Conservation (phyloP, 2,888 invertebrate genomes). For the Hyposoter didymator region DNA sequence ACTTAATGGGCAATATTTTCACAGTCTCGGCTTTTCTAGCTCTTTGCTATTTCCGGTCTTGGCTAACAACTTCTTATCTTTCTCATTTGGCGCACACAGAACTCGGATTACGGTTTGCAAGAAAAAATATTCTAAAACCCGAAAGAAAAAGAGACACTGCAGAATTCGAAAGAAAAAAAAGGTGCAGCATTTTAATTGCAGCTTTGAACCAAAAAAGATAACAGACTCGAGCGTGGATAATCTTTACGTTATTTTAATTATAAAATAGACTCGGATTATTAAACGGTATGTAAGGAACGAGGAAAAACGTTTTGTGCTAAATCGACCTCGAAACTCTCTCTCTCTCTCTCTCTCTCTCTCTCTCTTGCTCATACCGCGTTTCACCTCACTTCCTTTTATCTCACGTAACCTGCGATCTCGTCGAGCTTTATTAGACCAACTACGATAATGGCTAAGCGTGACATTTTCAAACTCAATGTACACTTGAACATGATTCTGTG, state of each 20-base stretch:
- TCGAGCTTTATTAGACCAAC: conserved; percentile 59
- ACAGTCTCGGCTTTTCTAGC: conserved; percentile 29
- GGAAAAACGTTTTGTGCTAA: conserved; percentile 29
- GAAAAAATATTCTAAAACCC: conserved; percentile 2
- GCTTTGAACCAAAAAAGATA: background rate
- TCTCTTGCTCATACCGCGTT: conserved; percentile 15
- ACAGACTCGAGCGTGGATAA: conserved; percentile 1
- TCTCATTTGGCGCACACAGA: conserved; percentile 64
- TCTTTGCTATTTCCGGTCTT: conserved; percentile 71
- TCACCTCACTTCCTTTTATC: conserved; percentile 44
- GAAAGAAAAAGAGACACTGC: background rate
- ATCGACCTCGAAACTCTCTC: conserved; percentile 54
- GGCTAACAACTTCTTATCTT: conserved; percentile 72
- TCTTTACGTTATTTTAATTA: conserved; percentile 18
- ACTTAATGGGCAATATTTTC: conserved; percentile 60
- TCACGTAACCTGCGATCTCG: conserved; percentile 46
- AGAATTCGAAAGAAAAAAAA: background rate
- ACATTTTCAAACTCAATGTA: conserved; percentile 51
- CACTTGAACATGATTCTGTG: conserved; percentile 15
- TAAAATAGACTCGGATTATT: conserved; percentile 24
- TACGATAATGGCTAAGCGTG: conserved; percentile 60
- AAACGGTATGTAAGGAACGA: conserved; percentile 10
- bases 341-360: conserved; percentile 15
- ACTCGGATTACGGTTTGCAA: conserved; percentile 6
- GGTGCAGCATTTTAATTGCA: background rate